Conservation (phyloP, 2,113 vertebrate species). For the Antechinus stuartii region DNA sequence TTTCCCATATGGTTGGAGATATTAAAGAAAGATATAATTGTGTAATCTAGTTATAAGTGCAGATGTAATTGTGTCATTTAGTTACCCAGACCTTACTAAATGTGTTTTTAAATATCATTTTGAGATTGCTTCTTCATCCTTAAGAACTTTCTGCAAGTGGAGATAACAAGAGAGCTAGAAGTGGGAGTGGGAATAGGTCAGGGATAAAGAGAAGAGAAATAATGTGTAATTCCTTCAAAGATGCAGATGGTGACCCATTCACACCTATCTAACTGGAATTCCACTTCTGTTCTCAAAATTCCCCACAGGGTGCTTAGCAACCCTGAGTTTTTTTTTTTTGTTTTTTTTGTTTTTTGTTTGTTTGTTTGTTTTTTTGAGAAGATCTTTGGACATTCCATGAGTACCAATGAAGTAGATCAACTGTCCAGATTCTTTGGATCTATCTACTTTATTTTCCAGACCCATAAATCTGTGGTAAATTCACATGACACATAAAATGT, state of each 20-base stretch:
- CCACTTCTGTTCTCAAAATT: not conserved
- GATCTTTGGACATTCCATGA: not conserved
- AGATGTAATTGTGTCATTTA: slow-evolving; percentile 33
- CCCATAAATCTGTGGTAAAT: not conserved
- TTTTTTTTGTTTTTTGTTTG: no score
- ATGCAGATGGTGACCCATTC: not conserved
- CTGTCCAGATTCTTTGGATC: not conserved
- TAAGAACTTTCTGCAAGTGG: slow-evolving; percentile 9
- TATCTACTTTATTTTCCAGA: not conserved
- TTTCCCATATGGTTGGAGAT: slow-evolving; percentile 36
- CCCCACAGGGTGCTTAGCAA: not conserved
- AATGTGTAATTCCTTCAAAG: not conserved
- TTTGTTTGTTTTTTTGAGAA: not conserved
- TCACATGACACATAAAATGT: not conserved
- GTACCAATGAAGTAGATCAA: not conserved
- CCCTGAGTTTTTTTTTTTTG: not conserved
- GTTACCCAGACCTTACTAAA: slow-evolving; percentile 2
- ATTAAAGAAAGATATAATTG: slow-evolving; percentile 40
- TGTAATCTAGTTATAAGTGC: slow-evolving; percentile 26
- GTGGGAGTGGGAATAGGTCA: not conserved
- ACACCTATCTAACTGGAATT: not conserved
- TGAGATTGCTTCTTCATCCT: slow-evolving; percentile 1
- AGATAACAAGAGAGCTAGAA: not conserved
- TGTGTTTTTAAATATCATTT: not conserved
- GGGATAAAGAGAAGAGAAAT: not conserved